Percentiles rank a stretch among this genome's conserved stretches.
Evolutionary conservation across 2,113 vertebrate species (phyloP).

Genomic region (Mixornis gularis): DNA sequence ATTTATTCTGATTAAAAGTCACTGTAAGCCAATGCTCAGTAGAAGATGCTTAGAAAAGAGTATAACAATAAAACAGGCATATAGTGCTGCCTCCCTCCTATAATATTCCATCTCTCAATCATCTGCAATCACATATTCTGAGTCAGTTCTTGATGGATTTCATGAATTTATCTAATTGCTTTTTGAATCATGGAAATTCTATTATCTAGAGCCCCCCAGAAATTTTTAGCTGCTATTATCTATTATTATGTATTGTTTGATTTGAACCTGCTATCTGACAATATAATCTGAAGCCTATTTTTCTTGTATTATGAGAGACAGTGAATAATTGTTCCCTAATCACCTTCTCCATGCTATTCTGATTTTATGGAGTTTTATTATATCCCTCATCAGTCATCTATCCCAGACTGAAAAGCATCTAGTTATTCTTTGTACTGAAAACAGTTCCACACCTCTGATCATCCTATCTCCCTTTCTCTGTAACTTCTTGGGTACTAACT

Average conservation of each 20-base stretch:
- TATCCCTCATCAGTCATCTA: background rate
- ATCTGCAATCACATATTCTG: background rate
- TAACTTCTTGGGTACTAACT: background rate
- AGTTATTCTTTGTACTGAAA: background rate
- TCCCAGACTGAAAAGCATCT: constrained; percentile 5
- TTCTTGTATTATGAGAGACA: background rate
- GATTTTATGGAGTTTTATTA: constrained; percentile 45
- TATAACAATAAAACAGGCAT: background rate
- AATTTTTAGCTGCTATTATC: constrained; percentile 3
- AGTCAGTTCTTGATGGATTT: background rate
- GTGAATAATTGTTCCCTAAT: constrained; percentile 42
- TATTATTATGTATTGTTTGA: constrained; percentile 23
- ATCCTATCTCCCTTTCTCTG: background rate
- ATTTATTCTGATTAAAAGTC: background rate
- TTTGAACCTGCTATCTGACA: constrained; percentile 37
- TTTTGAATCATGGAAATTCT: constrained; percentile 17
- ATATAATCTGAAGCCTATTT: constrained; percentile 14
- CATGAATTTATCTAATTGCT: background rate
- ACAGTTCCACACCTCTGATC: background rate
- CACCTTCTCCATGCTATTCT: constrained; percentile 13
- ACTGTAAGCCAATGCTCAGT: background rate
- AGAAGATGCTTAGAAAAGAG: background rate
- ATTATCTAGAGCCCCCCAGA: background rate
- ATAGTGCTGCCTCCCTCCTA: background rate
- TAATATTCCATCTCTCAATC: background rate